These are phyloP conservation scores for Hydrotaea cyrtoneurina DNA, from an alignment of 2,888 invertebrate genomes.

Conservation along the genomic window DNA sequence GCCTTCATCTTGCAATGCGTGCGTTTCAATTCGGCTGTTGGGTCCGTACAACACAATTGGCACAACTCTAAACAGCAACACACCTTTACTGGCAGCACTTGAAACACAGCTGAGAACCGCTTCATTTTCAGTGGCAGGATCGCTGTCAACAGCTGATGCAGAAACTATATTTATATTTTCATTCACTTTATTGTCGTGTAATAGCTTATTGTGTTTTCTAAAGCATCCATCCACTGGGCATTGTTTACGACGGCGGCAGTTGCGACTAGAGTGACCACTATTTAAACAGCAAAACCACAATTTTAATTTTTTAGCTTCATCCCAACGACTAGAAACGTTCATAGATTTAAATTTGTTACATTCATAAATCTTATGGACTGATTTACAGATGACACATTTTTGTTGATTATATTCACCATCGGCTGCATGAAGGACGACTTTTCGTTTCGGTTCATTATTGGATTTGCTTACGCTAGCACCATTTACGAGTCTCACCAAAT, in stretches of 20 bases:
- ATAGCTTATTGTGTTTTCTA: constrained; percentile 11
- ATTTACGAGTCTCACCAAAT: constrained; percentile 23
- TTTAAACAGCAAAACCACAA: constrained; percentile 42
- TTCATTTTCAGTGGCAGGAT: not conserved
- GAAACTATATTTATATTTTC: no score
- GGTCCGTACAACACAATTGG: constrained; percentile 37
- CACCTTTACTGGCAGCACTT: not conserved
- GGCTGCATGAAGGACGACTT: constrained; percentile 30
- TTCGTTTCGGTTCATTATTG: constrained; percentile 23
- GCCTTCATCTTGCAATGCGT: constrained; percentile 51
- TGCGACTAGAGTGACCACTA: constrained; percentile 27
- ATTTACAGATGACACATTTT: constrained; percentile 5
- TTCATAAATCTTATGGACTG: constrained; percentile 11
- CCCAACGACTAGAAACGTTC: constrained; percentile 32
- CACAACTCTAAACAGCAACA: not conserved
- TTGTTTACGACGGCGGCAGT: not conserved
- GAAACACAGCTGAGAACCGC: not conserved
- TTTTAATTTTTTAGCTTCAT: constrained; percentile 4
- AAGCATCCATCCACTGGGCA: constrained; percentile 10
- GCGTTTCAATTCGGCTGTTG: constrained; percentile 37
- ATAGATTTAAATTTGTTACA: constrained; percentile 18
- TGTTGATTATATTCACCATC: constrained; percentile 1
- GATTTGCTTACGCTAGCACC: not conserved
- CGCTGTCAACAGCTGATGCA: no score
- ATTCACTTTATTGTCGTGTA: no score